Percentiles rank a stretch among this genome's conserved stretches.
phyloP scores from a whole-genome alignment of 23 tunicate species.

The Clavelina lepadiformis region DNA sequence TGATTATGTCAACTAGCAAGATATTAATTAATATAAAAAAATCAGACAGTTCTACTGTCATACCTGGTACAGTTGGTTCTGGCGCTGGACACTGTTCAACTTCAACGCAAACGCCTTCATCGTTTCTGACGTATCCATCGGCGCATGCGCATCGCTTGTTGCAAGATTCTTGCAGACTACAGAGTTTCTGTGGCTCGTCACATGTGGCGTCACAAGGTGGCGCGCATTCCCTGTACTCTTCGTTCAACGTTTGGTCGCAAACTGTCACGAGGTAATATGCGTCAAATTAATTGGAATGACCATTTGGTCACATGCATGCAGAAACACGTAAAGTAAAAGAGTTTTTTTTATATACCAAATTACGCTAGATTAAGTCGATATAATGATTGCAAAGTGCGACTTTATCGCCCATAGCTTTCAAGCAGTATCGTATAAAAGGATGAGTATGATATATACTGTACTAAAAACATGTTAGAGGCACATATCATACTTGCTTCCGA shows the following conservation, averaged over 20 bases:
- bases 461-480: too few species aligned
- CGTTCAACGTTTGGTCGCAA: conserved; percentile 20
- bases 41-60: background rate
- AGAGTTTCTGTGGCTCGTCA: conserved; percentile 11
- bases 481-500: too few species aligned
- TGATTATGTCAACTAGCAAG: too few species aligned
- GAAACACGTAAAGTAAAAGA: too few species aligned
- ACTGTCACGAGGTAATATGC: conserved; percentile 2
- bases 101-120: conserved; percentile 4
- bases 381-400: too few species aligned
- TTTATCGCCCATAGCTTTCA: too few species aligned
- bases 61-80: background rate
- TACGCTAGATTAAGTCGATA: too few species aligned
- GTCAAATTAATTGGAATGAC: too few species aligned
- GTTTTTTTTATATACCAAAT: too few species aligned
- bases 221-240: conserved; percentile 7
- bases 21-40: background rate
- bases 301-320: too few species aligned
- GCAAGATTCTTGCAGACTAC: background rate
- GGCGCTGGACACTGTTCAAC: background rate
- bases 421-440: too few species aligned
- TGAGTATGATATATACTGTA: too few species aligned
- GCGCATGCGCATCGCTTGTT: conserved; percentile 22
- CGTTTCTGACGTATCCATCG: conserved; percentile 3
- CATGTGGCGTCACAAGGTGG: conserved; percentile 22